Evolutionary conservation across 1,140 invertebrate genomes (phyloP), one percentile per base, ranked within the genome.

Genomic region (Neuroterus valhalla): DNA sequence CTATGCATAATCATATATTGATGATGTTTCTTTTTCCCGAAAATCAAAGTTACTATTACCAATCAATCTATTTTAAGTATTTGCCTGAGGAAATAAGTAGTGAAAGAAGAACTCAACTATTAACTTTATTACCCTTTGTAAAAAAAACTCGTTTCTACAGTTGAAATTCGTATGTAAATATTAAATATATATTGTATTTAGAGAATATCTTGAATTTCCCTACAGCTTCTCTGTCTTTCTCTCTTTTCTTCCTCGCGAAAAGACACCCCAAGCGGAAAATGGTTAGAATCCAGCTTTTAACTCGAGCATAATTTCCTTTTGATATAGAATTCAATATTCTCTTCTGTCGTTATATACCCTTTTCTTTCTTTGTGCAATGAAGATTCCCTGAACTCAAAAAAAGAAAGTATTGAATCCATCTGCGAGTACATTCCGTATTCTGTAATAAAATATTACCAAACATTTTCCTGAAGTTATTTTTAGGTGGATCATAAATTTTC

Each of bases 261-360:
- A 69, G 26, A 69, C 68, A 45, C 46, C 26, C 66, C 38, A 26
- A 69, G 43, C 48, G 31, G 72, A 70, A 62, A 69, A 70, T 55
- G 46, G 68, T 62, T 48, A 38, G 23, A 77, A 77, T 69, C 62
- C 70, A 71, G 78, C 78, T 80, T 78, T 80, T 80, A 80, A 78
- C 77, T 79, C 71, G 70, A 74, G 70, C 77, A 74, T 82, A 81
- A 81, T 82, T 81, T 79, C 77, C 81, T 79, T 81, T 81, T 79
- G 81, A 82, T 82, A 77, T 77, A 71, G 79, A 81, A 81, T 79
- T 78, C 79, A 74, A 82, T 82, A 79, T 77, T 82, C 79, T 55
- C 68, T 77, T 72, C 73, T 68, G 70, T 71, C 66, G 48, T 78
- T 62, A 38, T 62, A 62, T 38, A 62, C 23, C 26, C 23, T 5